Evolutionary conservation across 2,888 invertebrate genomes (phyloP).

Genomic region (Melieria omissa): DNA sequence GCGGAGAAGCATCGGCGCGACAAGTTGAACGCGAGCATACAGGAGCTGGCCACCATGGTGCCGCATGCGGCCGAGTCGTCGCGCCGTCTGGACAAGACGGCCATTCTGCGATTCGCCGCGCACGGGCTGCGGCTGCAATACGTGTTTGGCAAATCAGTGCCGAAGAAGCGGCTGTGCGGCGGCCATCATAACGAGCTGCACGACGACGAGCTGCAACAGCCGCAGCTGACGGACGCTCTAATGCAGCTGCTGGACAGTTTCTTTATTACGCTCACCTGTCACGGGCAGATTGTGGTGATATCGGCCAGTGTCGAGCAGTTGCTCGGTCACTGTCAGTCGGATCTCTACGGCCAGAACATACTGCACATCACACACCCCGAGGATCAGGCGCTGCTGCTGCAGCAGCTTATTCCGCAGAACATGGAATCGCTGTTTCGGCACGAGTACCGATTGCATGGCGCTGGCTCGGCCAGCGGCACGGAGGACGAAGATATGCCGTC

Average conservation of each 20-base stretch:
- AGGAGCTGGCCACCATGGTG: constrained; percentile 82
- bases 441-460: constrained; percentile 38
- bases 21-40: constrained; percentile 86
- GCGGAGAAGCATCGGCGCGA: constrained; percentile 93
- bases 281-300: constrained; percentile 86
- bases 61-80: constrained; percentile 84
- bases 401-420: constrained; percentile 72
- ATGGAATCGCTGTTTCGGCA: constrained; percentile 62
- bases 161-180: constrained; percentile 38
- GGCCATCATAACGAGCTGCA: constrained; percentile 31
- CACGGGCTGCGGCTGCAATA: constrained; percentile 86
- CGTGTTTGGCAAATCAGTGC: constrained; percentile 61
- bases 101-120: constrained; percentile 86
- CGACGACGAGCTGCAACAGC: constrained; percentile 47
- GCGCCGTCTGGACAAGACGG: constrained; percentile 90
- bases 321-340: constrained; percentile 87
- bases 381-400: constrained; percentile 78
- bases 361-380: constrained; percentile 82
- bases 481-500: constrained; percentile 31
- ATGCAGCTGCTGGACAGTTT: constrained; percentile 82
- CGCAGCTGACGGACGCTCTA: constrained; percentile 71
- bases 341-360: constrained; percentile 83
- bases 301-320: constrained; percentile 89
- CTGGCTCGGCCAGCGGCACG: constrained; percentile 2
- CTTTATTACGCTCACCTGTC: constrained; percentile 81